Evolutionary conservation across 1,140 invertebrate species (phyloP).

Genomic region (Goniozus legneri): DNA sequence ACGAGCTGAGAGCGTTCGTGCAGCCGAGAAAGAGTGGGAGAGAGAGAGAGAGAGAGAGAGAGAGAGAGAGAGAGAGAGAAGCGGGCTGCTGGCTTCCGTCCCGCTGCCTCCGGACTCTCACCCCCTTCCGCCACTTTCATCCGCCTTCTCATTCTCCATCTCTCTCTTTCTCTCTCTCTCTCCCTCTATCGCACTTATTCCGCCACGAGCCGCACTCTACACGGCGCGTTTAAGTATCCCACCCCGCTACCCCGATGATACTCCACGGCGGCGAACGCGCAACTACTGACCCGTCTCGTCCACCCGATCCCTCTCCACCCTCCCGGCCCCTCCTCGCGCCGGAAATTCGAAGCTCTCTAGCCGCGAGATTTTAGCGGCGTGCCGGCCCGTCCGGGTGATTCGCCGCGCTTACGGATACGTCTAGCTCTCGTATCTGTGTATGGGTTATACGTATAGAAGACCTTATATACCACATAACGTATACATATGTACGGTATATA

Average conservation of each 20-base stretch:
- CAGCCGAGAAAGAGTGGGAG: neutral
- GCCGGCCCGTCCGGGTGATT: neutral
- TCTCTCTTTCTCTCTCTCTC: neutral
- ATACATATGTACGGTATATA: too few species aligned
- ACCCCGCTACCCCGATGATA: slow-evolving; percentile 13
- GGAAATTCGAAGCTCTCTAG: neutral
- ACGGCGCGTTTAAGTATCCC: slow-evolving; percentile 38
- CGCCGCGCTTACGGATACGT: neutral
- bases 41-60: neutral
- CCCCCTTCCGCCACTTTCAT: slow-evolving; percentile 6
- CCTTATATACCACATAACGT: too few species aligned
- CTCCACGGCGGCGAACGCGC: slow-evolving; percentile 9
- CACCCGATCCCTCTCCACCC: neutral
- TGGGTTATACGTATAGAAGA: too few species aligned
- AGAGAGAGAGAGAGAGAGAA: slow-evolving; percentile 13
- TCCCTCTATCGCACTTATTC: slow-evolving; percentile 8
- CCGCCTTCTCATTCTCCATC: slow-evolving; percentile 11
- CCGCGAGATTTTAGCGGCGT: neutral
- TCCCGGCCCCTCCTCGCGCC: neutral
- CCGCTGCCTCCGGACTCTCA: slow-evolving; percentile 23
- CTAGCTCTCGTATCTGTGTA: too few species aligned
- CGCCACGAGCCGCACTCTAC: slow-evolving; percentile 30
- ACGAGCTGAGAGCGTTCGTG: too few species aligned
- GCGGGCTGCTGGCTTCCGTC: slow-evolving; percentile 37
- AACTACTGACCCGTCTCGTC: slow-evolving; percentile 20